A percentile compares a stretch with the other conserved stretches of the same genome.
These are phyloP conservation scores for Xestia xanthographa DNA, from an alignment of 2,888 invertebrate species.

Conservation along the genomic window DNA sequence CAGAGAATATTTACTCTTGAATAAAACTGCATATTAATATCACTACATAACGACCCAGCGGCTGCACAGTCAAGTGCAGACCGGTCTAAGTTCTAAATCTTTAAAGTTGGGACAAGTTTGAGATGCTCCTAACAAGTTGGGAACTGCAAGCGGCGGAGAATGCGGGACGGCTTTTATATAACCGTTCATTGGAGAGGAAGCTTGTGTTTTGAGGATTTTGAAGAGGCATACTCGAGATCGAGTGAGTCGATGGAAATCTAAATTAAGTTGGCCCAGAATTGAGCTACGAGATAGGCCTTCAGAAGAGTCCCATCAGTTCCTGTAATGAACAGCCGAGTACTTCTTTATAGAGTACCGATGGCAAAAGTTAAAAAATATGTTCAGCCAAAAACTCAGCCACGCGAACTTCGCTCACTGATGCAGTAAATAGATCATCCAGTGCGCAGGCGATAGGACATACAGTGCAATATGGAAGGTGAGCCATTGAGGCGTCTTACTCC, in stretches of 20 bases:
- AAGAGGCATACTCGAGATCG: background rate
- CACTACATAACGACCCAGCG: conserved; percentile 11
- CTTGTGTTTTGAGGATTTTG: conserved; percentile 8
- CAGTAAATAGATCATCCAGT: no score
- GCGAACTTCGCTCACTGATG: no score
- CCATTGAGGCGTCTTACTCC: no score
- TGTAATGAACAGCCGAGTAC: no score
- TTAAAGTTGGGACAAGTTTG: conserved; percentile 72
- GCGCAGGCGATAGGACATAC: no score
- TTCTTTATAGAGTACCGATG: no score
- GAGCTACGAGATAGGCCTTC: background rate
- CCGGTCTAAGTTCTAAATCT: conserved; percentile 70
- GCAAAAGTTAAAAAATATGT: no score
- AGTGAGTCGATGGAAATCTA: background rate
- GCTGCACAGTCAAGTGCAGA: conserved; percentile 49
- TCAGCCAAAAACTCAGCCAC: no score
- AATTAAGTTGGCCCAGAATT: background rate
- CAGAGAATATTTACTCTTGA: background rate
- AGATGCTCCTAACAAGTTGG: conserved; percentile 70
- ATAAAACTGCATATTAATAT: conserved; percentile 25
- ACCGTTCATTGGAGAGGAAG: conserved; percentile 18
- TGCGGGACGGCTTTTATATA: conserved; percentile 54
- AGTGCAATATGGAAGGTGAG: no score
- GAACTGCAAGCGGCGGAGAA: conserved; percentile 51
- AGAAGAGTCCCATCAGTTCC: background rate